Evolutionary conservation across 2,888 invertebrate genomes (phyloP), one percentile per base, ranked within the genome.

Genomic region (Amphiduros pacificus): DNA sequence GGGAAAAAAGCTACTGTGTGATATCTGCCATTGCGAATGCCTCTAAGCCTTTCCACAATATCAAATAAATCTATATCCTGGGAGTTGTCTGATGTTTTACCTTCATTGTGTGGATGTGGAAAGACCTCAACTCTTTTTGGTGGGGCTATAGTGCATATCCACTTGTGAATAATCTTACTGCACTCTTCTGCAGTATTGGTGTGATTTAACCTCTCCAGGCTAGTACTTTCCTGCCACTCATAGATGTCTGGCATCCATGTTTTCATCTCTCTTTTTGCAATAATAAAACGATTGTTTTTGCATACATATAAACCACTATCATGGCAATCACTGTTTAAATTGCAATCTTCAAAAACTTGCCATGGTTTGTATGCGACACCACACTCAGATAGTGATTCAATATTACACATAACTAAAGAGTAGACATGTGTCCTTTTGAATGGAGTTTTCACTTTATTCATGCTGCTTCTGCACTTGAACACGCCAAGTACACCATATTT

Each of bases 271-370:
- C 22, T 44, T 17, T 44, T 44, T 6, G n/a, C n/a, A 4, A 44
- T 5, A n/a, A 44, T 20, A 22, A 36, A 62, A 4, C 28, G 11
- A 32, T 58, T 59, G 50, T 62, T 54, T 31, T 62, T 62, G 24
- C 58, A 59, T 9, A 62, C 58, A 36, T 51, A 57, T 17, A 62
- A 41, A 20, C 49, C 58, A 31, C 24, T 17, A n/a, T 27, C 40
- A 29, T 62, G 59, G n/a, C 48, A 52, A n/a, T 54, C 32, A 28
- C 59, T 59, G 36, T 62, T 62, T n/a, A 62, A 36, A 20, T 58
- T 44, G 9, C 52, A 22, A 29, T 62, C 58, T 53, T 55, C 63
- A 24, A 31, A 49, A 2, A 55, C 54, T 29, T 54, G 29, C 57
- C 58, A 62, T 1, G 58, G 62, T 44, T 40, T 27, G 32, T 59